Base-by-base conservation (phyloP, 2,797 vertebrate genomes). In the Odontamblyopus lacepedii region DNA sequence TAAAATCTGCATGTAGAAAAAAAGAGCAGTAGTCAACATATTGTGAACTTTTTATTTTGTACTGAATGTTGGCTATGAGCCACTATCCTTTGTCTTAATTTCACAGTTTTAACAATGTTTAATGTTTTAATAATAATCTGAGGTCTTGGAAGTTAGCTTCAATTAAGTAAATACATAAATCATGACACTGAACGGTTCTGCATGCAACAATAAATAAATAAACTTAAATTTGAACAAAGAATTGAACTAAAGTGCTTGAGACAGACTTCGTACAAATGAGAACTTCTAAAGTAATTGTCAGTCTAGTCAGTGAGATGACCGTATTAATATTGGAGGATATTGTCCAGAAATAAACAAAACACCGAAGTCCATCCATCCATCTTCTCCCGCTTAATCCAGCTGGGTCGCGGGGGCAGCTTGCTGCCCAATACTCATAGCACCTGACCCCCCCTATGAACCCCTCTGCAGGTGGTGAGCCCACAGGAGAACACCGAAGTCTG, bases 151-250 rank as follows among this genome's bases (percentile, higher is more conserved):
- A 85, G 76, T 82, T 69, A 81, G 26, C 70, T 73, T 76, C 71
- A 73, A 67, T 35, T 6, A 16, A 66, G 15, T 66, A 50, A 66
- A 76, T 51, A 80, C 8, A 50, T 16, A 78, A 81, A 83, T 66
- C 73, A 80, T 77, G 55, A 77, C 48, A 73, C 55, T 75, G 78
- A 67, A 86, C 74, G 51, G 67, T 75, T 80, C 16, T 82, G 83
- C 93, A 94, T 92, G 92, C 92, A 92, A 85, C 73, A 76, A 69
- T 56, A 82, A 76, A 35, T 38, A 63, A 63, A 35, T 38, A n/a
- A 67, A 63, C 70, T 62, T 74, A 60, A 63, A 75, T 74, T 68
- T 51, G 9, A 67, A 51, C 27, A 53, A 50, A 66, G 1, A 63
- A 41, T 56, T 53, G 2, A 85, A 87, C 73, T 78, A 67, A 84